Base-by-base conservation (phyloP, 2,113 vertebrate genomes). In the Pardalotus punctatus region DNA sequence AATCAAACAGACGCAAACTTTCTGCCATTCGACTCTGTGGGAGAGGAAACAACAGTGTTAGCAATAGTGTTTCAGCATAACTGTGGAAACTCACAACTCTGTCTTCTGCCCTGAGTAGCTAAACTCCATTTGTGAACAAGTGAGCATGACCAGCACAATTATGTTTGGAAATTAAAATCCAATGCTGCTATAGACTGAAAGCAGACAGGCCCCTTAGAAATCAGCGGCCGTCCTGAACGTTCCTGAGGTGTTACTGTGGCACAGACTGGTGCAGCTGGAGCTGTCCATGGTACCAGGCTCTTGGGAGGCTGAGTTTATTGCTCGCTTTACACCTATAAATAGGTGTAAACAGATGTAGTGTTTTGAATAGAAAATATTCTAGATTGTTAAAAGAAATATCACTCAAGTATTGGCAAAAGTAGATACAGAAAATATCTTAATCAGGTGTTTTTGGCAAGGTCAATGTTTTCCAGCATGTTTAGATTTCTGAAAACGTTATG, bases 1-100 rank as follows among this genome's bases (percentile, higher is more conserved):
- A 99, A 97, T 99, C 99, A 28, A 99, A 99, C 21, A 99, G 99
- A 84, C 99, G 99, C 97, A 99, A 98, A 97, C 99, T 99, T 97
- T 99, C 99, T 6, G 99, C 99, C 99, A 99, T 99, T 79, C 99
- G 99, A 96, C 99, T 99, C 99, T 99, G 98, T 27, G 78, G 86
- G 72, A 71, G 38, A 93, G 57, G 82, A 83, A 84, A 81, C 20
- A 90, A 28, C 22, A 77, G n/a, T 0, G 28, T 96, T 76, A 97
- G 28, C 19, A 76, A 48, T 1, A 61, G 33, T 54, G 23, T 74
- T 66, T 40, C 36, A 86, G 81, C 29, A 19, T 24, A 62, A 27
- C 36, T 56, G n/a, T 56, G 76, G 21, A 31, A 53, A 86, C 33
- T 72, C 67, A 28, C 45, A 60, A 62, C 25, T 89, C 38, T 78